phyloP scores from a whole-genome alignment of 2,113 vertebrate genomes.

The Neotoma lepida region DNA sequence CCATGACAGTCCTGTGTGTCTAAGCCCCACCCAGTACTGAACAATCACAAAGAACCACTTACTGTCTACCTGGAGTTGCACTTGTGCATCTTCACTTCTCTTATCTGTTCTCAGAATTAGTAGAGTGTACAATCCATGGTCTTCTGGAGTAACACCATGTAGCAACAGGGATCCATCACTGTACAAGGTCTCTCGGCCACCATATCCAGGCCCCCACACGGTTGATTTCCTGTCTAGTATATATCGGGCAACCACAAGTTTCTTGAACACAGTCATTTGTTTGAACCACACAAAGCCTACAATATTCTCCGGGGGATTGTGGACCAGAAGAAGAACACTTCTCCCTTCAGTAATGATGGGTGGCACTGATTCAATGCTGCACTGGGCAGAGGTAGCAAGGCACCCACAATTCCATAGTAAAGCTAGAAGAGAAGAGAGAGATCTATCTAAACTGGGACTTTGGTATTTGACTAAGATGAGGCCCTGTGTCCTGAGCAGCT shows the following conservation, averaged over 20 bases:
- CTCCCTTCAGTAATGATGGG: accelerated
- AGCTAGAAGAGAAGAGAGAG: background rate
- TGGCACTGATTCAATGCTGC: background rate
- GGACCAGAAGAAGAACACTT: background rate
- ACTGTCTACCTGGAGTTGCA: background rate
- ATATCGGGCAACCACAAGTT: accelerated
- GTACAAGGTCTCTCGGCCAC: background rate
- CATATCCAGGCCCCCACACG: accelerated
- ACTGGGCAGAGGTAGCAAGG: background rate
- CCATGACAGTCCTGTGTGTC: background rate
- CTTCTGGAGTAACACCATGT: background rate
- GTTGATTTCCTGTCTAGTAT: accelerated
- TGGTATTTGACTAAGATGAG: accelerated
- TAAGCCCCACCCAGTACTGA: background rate
- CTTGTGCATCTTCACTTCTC: background rate
- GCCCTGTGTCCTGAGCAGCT: background rate
- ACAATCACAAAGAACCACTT: background rate
- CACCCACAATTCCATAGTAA: background rate
- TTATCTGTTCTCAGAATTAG: background rate
- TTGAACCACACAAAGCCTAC: accelerated
- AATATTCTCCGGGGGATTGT: background rate
- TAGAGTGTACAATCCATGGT: background rate
- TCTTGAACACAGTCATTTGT: accelerated
- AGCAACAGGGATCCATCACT: constrained; percentile 55
- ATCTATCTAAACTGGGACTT: background rate